Evolutionary conservation across 1,140 invertebrate species (phyloP).

Genomic region (Cyrtorhinus lividipennis): DNA sequence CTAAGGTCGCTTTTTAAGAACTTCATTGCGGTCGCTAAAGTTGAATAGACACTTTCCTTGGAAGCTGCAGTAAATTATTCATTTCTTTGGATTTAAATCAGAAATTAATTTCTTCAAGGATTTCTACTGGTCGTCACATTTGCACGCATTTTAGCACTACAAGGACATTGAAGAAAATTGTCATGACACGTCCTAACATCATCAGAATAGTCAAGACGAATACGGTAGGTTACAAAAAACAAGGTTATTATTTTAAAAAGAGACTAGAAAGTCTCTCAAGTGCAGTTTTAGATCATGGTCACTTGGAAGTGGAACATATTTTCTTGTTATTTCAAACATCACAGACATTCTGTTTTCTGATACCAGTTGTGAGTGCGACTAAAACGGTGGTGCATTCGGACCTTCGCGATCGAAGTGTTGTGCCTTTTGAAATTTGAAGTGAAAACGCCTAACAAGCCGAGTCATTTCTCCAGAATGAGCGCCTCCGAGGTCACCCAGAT

Average conservation of each 20-base stretch:
- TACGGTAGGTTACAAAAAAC: not conserved
- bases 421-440: not conserved
- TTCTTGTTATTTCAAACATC: not conserved
- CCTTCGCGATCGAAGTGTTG: not conserved
- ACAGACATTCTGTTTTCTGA: not conserved
- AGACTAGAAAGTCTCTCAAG: not conserved
- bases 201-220: too few relatives aligned
- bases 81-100: too few relatives aligned
- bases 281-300: slow-evolving; percentile 9
- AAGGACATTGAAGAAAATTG: too few relatives aligned
- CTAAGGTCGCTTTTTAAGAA: too few relatives aligned
- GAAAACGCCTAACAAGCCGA: not conserved
- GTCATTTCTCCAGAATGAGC: not conserved
- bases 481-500: not conserved
- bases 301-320: not conserved
- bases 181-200: too few relatives aligned
- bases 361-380: not conserved
- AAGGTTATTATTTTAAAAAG: not conserved
- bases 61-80: too few relatives aligned
- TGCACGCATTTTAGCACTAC: too few relatives aligned
- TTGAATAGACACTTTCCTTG: too few relatives aligned
- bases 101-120: too few relatives aligned
- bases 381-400: not conserved
- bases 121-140: too few relatives aligned
- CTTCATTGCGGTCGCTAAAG: too few relatives aligned